These are phyloP conservation scores for Triops cancriformis DNA, from an alignment of 1,140 invertebrate genomes.

Conservation along the genomic window DNA sequence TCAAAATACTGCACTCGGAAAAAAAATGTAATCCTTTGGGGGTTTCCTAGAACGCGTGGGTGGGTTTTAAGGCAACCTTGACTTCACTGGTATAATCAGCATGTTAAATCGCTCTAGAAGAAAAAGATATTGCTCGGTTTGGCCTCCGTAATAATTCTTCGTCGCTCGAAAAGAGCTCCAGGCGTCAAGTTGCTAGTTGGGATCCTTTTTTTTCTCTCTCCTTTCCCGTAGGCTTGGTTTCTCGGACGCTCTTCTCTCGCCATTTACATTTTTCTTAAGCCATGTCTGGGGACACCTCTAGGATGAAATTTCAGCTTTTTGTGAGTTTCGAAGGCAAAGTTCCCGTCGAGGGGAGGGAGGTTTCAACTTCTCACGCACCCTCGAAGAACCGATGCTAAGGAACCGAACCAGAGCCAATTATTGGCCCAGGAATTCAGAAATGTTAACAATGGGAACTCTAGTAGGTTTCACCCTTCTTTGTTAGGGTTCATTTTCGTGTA, in stretches of 20 bases:
- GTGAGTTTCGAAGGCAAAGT: not conserved
- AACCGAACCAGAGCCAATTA: not conserved
- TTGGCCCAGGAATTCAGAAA: not conserved
- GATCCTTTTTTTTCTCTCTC: not conserved
- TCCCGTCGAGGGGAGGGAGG: not conserved
- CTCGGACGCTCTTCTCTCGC: not conserved
- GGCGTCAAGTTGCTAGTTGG: not conserved
- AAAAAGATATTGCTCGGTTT: not conserved
- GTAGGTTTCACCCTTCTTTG: constrained; percentile 8
- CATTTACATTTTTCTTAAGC: not conserved
- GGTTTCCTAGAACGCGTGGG: not conserved
- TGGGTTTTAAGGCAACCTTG: not conserved
- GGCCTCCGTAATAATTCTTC: not conserved
- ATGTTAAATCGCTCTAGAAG: not conserved
- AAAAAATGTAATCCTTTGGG: not conserved
- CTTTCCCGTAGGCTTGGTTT: not conserved
- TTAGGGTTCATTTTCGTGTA: not conserved
- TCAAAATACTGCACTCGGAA: not conserved
- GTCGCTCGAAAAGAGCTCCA: not conserved
- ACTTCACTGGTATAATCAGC: not conserved
- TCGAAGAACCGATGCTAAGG: not conserved
- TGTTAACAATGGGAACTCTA: not conserved
- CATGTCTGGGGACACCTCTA: not conserved
- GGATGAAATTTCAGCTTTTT: constrained; percentile 8
- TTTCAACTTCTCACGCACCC: not conserved